These are phyloP conservation scores for Blastomussa wellsi DNA, from an alignment of 92 coral and sea anemone genomes.

Conservation along the genomic window DNA sequence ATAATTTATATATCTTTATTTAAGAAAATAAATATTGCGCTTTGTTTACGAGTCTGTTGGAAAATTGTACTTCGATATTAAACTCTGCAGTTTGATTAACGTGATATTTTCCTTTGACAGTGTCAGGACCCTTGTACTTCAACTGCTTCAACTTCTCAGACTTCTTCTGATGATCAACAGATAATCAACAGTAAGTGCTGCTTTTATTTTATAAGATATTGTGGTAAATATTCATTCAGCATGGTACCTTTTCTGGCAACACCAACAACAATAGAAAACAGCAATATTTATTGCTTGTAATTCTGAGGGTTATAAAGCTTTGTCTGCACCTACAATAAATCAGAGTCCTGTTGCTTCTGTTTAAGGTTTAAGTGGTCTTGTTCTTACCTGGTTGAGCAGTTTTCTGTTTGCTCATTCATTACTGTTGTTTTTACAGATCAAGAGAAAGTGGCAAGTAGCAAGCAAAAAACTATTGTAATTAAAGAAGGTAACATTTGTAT, in stretches of 20 bases:
- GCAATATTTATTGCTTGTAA: constrained; percentile 8
- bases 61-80: background rate
- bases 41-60: too few relatives aligned
- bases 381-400: constrained; percentile 5
- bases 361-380: constrained; percentile 4
- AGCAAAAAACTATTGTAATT: constrained; percentile 6
- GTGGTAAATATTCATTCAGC: background rate
- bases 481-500: constrained; percentile 29
- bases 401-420: background rate
- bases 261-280: background rate
- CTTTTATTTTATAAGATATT: background rate
- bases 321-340: background rate
- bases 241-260: background rate
- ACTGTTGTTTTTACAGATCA: background rate
- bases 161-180: too few relatives aligned
- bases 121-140: constrained; percentile 3
- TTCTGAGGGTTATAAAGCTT: background rate
- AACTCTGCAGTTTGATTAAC: background rate
- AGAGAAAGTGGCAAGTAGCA: background rate
- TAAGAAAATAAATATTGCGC: too few relatives aligned
- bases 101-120: constrained; percentile 1
- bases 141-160: background rate
- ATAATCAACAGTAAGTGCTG: background rate
- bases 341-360: constrained; percentile 8
- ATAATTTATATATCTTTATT: too few relatives aligned